Percentiles rank a stretch among this genome's conserved stretches.
Conservation (phyloP, 2,888 invertebrate genomes). For the Diloba caeruleocephala region DNA sequence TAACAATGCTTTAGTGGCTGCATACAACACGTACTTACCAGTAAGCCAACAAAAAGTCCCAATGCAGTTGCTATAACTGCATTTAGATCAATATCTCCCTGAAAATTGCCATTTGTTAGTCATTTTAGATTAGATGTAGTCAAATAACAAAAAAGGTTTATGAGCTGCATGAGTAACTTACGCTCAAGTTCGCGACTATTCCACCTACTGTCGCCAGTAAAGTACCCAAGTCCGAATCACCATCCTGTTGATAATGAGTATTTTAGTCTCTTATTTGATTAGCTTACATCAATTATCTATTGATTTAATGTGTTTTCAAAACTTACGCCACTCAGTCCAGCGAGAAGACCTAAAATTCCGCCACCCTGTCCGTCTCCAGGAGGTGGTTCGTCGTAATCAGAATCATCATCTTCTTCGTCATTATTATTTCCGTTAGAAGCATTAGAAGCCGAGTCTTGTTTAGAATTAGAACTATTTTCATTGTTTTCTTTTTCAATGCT, state of each 20-base stretch:
- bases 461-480: constrained; percentile 55
- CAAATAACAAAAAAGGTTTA: not conserved
- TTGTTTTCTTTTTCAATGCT: constrained; percentile 60
- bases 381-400: constrained; percentile 80
- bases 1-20: not conserved
- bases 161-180: constrained; percentile 62
- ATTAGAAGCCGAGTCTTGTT: constrained; percentile 64
- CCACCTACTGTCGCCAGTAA: constrained; percentile 82
- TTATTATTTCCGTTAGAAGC: constrained; percentile 26
- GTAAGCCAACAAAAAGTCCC: constrained; percentile 81
- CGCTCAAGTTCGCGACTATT: constrained; percentile 82
- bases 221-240: constrained; percentile 83
- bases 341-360: constrained; percentile 80
- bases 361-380: constrained; percentile 84
- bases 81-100: constrained; percentile 85
- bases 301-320: not conserved
- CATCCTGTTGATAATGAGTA: constrained; percentile 72
- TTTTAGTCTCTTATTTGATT: constrained; percentile 2
- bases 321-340: constrained; percentile 84
- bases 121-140: not conserved
- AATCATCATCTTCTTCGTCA: constrained; percentile 59
- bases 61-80: constrained; percentile 79
- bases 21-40: constrained; percentile 69
- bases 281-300: not conserved
- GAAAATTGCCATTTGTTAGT: constrained; percentile 48